Conservation (phyloP, 2,797 vertebrate species). For the Molossus molossus region DNA sequence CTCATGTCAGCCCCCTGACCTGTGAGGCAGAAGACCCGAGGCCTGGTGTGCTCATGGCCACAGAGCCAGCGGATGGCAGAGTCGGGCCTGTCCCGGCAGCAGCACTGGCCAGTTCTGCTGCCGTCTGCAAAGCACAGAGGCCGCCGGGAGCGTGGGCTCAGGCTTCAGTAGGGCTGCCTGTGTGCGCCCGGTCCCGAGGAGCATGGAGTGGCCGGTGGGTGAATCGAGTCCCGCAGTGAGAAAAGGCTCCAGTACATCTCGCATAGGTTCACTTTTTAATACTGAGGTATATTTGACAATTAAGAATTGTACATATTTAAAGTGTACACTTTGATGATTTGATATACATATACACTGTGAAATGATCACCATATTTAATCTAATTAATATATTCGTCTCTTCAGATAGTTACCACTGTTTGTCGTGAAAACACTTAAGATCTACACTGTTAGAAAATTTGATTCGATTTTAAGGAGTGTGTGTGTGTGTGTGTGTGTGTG, state of each 20-base stretch:
- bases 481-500: neutral
- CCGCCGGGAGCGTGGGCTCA: neutral
- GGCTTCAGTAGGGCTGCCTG: neutral
- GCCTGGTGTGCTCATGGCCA: neutral
- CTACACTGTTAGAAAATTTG: neutral
- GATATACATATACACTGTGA: neutral
- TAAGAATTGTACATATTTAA: neutral
- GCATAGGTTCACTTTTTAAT: neutral
- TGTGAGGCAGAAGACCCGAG: neutral
- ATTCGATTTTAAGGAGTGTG: neutral
- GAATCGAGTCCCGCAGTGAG: accelerated
- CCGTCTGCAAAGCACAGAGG: neutral
- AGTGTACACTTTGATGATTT: neutral
- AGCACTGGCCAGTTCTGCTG: neutral
- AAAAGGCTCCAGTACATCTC: neutral
- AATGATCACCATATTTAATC: neutral
- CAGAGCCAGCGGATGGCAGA: neutral
- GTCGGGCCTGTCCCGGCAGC: neutral
- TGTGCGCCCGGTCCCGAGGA: neutral
- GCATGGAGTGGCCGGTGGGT: neutral
- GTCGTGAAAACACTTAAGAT: neutral
- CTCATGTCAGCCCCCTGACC: neutral
- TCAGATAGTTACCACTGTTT: neutral
- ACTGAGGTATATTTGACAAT: neutral
- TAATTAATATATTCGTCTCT: neutral